A percentile compares a stretch with the other conserved stretches of the same genome.
These are phyloP conservation scores for Psylliodes chrysocephalus DNA, from an alignment of 2,888 invertebrate genomes.

Conservation along the genomic window DNA sequence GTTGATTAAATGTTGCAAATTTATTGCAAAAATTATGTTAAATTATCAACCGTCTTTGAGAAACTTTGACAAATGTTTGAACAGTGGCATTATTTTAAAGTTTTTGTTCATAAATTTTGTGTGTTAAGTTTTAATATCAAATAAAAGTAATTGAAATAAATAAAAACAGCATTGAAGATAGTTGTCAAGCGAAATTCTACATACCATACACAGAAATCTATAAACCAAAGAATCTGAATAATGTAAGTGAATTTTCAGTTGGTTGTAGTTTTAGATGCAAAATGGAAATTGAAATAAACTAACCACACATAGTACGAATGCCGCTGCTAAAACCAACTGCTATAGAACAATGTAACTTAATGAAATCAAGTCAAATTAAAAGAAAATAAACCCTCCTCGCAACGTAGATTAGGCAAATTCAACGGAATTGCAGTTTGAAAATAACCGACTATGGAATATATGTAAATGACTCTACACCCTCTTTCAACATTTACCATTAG, in stretches of 20 bases:
- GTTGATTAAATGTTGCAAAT: no score
- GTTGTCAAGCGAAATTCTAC: no score
- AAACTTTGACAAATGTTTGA: no score
- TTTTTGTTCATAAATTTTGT: no score
- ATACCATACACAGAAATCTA: no score
- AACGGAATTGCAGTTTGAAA: constrained; percentile 30
- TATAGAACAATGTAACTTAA: constrained; percentile 28
- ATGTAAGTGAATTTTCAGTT: constrained; percentile 5
- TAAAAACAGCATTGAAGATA: no score
- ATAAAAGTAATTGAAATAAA: no score
- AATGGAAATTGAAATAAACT: constrained; percentile 23
- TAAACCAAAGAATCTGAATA: background rate
- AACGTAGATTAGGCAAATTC: constrained; percentile 37
- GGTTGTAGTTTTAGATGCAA: constrained; percentile 1
- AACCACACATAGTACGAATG: constrained; percentile 18
- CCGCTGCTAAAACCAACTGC: constrained; percentile 6
- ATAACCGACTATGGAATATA: constrained; percentile 36
- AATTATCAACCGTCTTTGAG: no score
- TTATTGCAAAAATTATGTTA: no score
- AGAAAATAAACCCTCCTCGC: constrained; percentile 25
- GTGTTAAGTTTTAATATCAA: no score
- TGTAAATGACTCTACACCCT: constrained; percentile 38
- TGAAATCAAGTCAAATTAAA: constrained; percentile 25
- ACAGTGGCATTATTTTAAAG: no score
- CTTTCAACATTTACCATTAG: constrained; percentile 20